Evolutionary conservation across 1,140 invertebrate genomes (phyloP).

Genomic region (Cyphomyrmex costatus): DNA sequence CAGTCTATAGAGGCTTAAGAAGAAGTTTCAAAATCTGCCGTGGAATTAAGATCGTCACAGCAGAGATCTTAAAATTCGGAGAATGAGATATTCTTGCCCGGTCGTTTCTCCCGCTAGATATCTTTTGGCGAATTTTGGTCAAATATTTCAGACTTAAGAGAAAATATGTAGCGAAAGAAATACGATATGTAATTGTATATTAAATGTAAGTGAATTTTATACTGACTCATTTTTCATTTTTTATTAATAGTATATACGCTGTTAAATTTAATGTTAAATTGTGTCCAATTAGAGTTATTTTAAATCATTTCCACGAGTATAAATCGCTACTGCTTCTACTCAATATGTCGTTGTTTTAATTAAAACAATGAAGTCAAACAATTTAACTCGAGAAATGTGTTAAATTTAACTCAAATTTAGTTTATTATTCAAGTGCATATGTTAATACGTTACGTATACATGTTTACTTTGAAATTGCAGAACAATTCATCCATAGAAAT

Average conservation of each 20-base stretch:
- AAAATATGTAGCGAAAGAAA: slow-evolving; percentile 6
- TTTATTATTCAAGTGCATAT: no score
- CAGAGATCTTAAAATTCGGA: slow-evolving; percentile 2
- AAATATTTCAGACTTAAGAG: slow-evolving; percentile 5
- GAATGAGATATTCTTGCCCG: neutral
- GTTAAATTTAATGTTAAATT: no score
- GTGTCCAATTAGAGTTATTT: no score
- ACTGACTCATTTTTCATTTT: neutral
- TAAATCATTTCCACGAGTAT: no score
- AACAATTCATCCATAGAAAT: no score
- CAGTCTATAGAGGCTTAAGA: neutral
- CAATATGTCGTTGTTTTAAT: no score
- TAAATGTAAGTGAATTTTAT: slow-evolving; percentile 17
- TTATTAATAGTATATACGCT: neutral
- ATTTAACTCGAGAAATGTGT: no score
- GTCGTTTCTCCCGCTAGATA: neutral
- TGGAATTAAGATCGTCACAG: slow-evolving; percentile 4
- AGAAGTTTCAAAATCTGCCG: slow-evolving; percentile 26
- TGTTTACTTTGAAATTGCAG: no score
- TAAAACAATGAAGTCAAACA: no score
- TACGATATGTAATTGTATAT: neutral
- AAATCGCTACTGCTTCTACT: no score
- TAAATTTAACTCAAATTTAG: no score
- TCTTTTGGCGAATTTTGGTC: slow-evolving; percentile 5
- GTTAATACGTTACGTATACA: no score